Conservation (phyloP, 2,888 invertebrate species). For the Congeria kusceri region DNA sequence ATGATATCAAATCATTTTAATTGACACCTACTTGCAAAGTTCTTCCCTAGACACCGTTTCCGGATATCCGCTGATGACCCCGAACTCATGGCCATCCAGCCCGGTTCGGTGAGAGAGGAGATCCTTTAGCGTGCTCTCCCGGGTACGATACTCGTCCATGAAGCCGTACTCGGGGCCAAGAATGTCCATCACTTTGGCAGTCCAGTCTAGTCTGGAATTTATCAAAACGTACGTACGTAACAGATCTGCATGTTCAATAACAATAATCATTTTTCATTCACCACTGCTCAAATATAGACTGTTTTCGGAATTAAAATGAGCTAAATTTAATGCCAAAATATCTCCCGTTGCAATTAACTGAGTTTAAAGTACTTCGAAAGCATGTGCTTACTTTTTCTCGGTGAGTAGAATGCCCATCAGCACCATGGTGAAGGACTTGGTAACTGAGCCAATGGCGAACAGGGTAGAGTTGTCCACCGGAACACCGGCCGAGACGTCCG, state of each 20-base stretch:
- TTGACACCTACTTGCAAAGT: slow-evolving; percentile 47
- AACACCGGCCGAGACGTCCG: slow-evolving; percentile 20
- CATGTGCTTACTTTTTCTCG: slow-evolving; percentile 32
- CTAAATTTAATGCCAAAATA: too few relatives aligned
- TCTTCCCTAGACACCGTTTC: slow-evolving; percentile 34
- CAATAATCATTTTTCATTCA: too few relatives aligned
- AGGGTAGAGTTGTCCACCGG: slow-evolving; percentile 33
- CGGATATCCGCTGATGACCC: slow-evolving; percentile 61
- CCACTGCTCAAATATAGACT: too few relatives aligned
- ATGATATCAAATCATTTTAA: neutral
- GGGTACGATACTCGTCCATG: slow-evolving; percentile 51
- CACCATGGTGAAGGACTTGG: slow-evolving; percentile 49
- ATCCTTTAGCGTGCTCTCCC: slow-evolving; percentile 62
- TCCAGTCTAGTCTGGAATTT: slow-evolving; percentile 32
- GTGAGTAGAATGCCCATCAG: slow-evolving; percentile 35
- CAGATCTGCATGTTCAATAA: too few relatives aligned
- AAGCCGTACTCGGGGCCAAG: slow-evolving; percentile 55
- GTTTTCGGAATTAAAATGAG: too few relatives aligned
- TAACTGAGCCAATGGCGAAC: slow-evolving; percentile 49
- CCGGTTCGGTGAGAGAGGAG: slow-evolving; percentile 66
- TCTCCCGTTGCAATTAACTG: too few relatives aligned
- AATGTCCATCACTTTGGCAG: slow-evolving; percentile 62
- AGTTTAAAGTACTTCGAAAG: too few relatives aligned
- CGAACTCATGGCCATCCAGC: slow-evolving; percentile 51
- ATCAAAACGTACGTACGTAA: too few relatives aligned